These are phyloP conservation scores for Suncus etruscus DNA, from an alignment of 2,113 vertebrate species.

Conservation along the genomic window DNA sequence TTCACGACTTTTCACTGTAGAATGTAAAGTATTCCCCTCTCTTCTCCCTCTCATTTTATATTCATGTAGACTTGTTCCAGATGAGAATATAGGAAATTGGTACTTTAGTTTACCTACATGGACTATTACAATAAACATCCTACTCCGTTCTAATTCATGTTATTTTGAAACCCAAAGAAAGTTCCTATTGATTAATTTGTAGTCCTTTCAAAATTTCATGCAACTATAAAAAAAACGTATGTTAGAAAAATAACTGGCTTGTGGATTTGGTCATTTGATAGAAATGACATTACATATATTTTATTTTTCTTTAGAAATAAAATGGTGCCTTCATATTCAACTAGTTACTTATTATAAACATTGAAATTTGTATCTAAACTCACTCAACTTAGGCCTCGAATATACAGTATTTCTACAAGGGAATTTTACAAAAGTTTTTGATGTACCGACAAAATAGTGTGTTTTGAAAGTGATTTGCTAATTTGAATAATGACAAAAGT, in stretches of 20 bases:
- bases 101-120: neutral
- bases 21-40: neutral
- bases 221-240: neutral
- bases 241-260: neutral
- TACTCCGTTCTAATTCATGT: neutral
- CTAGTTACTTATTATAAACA: neutral
- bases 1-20: constrained; percentile 33
- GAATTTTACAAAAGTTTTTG: neutral
- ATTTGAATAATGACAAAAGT: neutral
- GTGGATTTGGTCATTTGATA: neutral
- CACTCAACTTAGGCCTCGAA: neutral
- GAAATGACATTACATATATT: neutral
- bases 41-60: neutral
- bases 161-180: no score
- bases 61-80: neutral
- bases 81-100: neutral
- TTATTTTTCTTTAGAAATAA: constrained; percentile 45
- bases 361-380: constrained; percentile 1
- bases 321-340: neutral
- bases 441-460: neutral
- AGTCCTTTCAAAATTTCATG: neutral
- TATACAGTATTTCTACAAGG: neutral
- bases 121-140: neutral
- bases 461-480: constrained; percentile 25
- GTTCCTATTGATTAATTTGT: neutral